These are phyloP conservation scores for Halictus quadricinctus DNA, from an alignment of 2,888 invertebrate species.

Conservation along the genomic window DNA sequence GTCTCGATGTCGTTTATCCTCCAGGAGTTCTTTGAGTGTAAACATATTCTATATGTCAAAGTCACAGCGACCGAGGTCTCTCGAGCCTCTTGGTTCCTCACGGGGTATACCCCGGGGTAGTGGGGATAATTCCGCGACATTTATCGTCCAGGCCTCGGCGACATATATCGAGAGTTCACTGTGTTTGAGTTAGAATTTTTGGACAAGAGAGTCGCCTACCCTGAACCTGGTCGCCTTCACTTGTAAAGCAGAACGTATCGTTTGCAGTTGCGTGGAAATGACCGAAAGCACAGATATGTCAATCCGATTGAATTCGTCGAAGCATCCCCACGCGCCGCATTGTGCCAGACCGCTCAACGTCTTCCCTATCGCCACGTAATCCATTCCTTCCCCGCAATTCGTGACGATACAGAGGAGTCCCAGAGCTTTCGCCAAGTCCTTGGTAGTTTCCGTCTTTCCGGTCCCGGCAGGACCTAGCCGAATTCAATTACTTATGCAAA, in stretches of 20 bases:
- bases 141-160: too few relatives aligned
- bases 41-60: too few relatives aligned
- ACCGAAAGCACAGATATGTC: constrained; percentile 96
- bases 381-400: constrained; percentile 97
- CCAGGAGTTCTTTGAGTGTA: too few relatives aligned
- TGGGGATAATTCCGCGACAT: too few relatives aligned
- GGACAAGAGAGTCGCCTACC: constrained; percentile 81
- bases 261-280: constrained; percentile 95
- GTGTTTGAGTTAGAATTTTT: too few relatives aligned
- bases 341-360: constrained; percentile 91
- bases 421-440: constrained; percentile 95
- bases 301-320: constrained; percentile 97
- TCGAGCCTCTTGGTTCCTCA: too few relatives aligned
- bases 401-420: constrained; percentile 93
- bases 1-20: too few relatives aligned
- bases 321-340: constrained; percentile 98
- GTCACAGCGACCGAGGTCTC: too few relatives aligned
- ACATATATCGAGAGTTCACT: too few relatives aligned
- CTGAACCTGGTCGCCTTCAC: constrained; percentile 89
- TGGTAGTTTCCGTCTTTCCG: constrained; percentile 96
- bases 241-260: constrained; percentile 92
- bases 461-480: constrained; percentile 88
- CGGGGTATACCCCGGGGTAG: too few relatives aligned
- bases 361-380: constrained; percentile 91
- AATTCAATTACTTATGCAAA: neutral